Conservation (phyloP, 2,888 invertebrate genomes). For the Plagiodera versicolora region DNA sequence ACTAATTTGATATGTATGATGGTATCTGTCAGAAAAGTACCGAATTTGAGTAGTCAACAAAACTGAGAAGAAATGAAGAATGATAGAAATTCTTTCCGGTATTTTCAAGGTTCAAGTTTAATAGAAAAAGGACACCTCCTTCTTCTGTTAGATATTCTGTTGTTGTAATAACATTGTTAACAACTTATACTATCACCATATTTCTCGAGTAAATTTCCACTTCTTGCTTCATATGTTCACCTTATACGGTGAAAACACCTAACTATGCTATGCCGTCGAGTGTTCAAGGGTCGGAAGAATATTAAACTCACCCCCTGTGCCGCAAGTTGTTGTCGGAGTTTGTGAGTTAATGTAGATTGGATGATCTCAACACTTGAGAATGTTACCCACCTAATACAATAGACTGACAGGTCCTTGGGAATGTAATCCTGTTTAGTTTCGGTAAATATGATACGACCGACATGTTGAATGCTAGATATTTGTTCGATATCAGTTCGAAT, state of each 20-base stretch:
- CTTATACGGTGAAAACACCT: neutral
- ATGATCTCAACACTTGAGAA: conserved; percentile 32
- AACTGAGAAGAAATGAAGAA: too few relatives aligned
- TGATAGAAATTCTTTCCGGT: too few relatives aligned
- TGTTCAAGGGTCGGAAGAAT: conserved; percentile 23
- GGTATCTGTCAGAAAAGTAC: too few relatives aligned
- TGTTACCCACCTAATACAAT: conserved; percentile 24
- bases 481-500: neutral
- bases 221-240: neutral
- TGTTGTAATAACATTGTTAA: too few relatives aligned
- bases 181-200: too few relatives aligned
- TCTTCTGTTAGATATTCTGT: too few relatives aligned
- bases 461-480: neutral
- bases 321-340: conserved; percentile 22
- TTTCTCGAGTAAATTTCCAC: too few relatives aligned
- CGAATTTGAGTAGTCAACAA: too few relatives aligned
- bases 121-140: too few relatives aligned
- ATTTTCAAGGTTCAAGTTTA: too few relatives aligned
- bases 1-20: too few relatives aligned
- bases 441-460: neutral
- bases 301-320: conserved; percentile 28
- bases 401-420: conserved; percentile 12
- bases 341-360: conserved; percentile 33
- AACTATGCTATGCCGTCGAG: neutral
- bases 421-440: neutral